Evolutionary conservation across 2,797 vertebrate genomes (phyloP).

Genomic region (Lacerta agilis): DNA sequence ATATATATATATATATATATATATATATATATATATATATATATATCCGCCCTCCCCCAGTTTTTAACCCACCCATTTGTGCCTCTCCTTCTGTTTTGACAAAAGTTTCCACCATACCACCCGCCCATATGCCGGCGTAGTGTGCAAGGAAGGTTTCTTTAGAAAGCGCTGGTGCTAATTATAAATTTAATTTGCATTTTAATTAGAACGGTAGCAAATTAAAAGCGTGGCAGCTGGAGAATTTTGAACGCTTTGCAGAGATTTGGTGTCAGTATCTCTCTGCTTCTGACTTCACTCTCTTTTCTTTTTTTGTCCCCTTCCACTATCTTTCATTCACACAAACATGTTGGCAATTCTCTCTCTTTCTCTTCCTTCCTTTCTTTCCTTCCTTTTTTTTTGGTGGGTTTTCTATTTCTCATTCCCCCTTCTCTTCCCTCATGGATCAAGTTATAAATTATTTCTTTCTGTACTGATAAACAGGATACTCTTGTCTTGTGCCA

Average conservation of each 20-base stretch:
- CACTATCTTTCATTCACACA: slow-evolving; percentile 81
- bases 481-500: slow-evolving; percentile 68
- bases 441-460: slow-evolving; percentile 76
- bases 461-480: slow-evolving; percentile 70
- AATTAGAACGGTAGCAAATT: slow-evolving; percentile 99
- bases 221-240: slow-evolving; percentile 99
- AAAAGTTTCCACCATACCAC: slow-evolving; percentile 90
- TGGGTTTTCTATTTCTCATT: slow-evolving; percentile 68
- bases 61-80: slow-evolving; percentile 63
- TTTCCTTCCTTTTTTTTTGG: slow-evolving; percentile 51
- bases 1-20: not conserved
- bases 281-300: slow-evolving; percentile 76
- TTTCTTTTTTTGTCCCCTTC: slow-evolving; percentile 73
- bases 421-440: slow-evolving; percentile 67
- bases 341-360: slow-evolving; percentile 73
- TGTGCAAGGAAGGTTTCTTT: slow-evolving; percentile 95
- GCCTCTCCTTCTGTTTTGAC: slow-evolving; percentile 77
- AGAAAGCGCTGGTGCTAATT: slow-evolving; percentile 99
- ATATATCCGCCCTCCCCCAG: slow-evolving; percentile 5
- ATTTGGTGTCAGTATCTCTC: slow-evolving; percentile 83
- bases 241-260: slow-evolving; percentile 94
- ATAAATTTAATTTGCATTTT: slow-evolving; percentile 99
- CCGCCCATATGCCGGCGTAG: slow-evolving; percentile 97
- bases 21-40: not conserved
- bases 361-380: slow-evolving; percentile 72